These are phyloP conservation scores for Styela clava DNA, from an alignment of 23 tunicate genomes.

Conservation along the genomic window DNA sequence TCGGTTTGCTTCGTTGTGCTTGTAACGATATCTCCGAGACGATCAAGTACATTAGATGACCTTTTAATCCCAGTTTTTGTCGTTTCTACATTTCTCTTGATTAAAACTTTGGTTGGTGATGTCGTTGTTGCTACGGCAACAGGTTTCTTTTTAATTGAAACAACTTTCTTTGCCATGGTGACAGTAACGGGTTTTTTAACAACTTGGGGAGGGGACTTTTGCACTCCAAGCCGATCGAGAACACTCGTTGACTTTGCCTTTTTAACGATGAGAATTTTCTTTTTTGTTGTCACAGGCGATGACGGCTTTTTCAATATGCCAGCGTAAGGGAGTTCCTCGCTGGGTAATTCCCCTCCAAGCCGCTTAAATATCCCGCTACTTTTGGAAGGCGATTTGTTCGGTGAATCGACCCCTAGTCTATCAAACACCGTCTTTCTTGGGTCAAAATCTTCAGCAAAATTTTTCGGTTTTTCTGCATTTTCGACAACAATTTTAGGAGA, in stretches of 20 bases:
- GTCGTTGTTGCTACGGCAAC: neutral
- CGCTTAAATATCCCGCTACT: constrained; percentile 42
- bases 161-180: constrained; percentile 12
- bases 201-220: neutral
- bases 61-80: neutral
- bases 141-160: neutral
- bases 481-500: neutral
- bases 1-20: neutral
- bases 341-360: constrained; percentile 35
- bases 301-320: constrained; percentile 24
- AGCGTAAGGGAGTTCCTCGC: neutral
- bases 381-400: neutral
- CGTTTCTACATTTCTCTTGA: neutral
- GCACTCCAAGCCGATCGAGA: neutral
- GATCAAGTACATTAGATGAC: constrained; percentile 15
- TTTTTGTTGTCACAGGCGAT: neutral
- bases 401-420: constrained; percentile 48
- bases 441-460: neutral
- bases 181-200: neutral
- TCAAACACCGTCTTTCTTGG: constrained; percentile 42
- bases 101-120: neutral
- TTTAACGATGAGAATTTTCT: constrained; percentile 16
- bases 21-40: neutral
- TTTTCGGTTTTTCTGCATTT: neutral
- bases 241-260: neutral